Percentiles rank a stretch among this genome's conserved stretches.
These are phyloP conservation scores for Apostichopus japonicus DNA, from an alignment of 35 echinoderm and acorn worm genomes.

Conservation along the genomic window DNA sequence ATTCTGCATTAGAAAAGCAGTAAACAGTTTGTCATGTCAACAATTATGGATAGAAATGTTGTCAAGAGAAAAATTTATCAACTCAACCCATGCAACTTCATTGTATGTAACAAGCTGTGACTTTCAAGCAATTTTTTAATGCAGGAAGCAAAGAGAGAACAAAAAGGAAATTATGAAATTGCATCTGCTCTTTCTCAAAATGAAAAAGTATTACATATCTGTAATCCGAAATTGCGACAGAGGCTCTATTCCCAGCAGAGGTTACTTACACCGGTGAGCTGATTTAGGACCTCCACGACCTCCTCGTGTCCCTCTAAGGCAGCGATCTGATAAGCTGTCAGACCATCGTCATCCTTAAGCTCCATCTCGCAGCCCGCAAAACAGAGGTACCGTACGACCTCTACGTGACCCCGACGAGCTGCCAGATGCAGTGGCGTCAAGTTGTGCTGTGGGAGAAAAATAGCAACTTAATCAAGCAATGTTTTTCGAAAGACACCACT, in stretches of 20 bases:
- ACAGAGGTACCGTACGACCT: slow-evolving; percentile 95
- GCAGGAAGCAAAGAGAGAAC: too few species aligned
- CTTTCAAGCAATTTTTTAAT: too few species aligned
- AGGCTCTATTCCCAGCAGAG: too few species aligned
- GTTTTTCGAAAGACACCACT: neutral
- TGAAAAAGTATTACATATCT: too few species aligned
- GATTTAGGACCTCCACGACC: slow-evolving; percentile 78
- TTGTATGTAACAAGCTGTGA: too few species aligned
- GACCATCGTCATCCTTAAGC: slow-evolving; percentile 84
- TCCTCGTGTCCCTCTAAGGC: slow-evolving; percentile 89
- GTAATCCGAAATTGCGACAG: too few species aligned
- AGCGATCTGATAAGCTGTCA: slow-evolving; percentile 91
- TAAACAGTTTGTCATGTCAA: too few species aligned
- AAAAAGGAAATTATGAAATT: too few species aligned
- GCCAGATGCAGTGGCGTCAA: slow-evolving; percentile 83
- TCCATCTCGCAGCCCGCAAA: slow-evolving; percentile 77
- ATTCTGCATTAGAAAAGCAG: too few species aligned
- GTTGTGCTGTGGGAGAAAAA: slow-evolving; percentile 69
- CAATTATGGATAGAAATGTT: too few species aligned
- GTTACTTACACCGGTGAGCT: slow-evolving; percentile 83
- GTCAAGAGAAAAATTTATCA: too few species aligned
- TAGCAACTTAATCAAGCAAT: neutral
- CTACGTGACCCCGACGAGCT: slow-evolving; percentile 82
- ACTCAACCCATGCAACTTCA: too few species aligned
- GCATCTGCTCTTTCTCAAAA: neutral